These are phyloP conservation scores for Gambusia affinis DNA, from an alignment of 2,113 vertebrate species.

Conservation along the genomic window DNA sequence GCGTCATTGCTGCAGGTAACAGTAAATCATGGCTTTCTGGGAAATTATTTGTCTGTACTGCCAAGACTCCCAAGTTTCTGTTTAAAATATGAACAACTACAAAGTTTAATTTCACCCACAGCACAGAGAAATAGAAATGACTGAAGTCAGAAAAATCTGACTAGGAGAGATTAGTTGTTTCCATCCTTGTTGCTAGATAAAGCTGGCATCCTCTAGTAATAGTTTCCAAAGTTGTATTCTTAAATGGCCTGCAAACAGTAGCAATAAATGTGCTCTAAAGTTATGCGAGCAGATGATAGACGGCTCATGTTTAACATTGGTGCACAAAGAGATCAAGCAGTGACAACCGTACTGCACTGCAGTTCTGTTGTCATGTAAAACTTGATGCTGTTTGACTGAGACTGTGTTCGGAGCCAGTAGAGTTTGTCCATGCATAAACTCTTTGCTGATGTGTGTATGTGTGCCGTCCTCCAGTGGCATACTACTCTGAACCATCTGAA, in stretches of 20 bases:
- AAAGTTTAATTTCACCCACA: background rate
- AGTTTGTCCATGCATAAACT: slow-evolving; percentile 34
- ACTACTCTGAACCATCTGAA: slow-evolving; percentile 53
- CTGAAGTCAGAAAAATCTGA: too few species aligned
- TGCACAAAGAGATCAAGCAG: background rate
- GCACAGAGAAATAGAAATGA: background rate
- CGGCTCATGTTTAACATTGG: background rate
- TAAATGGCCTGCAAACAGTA: background rate
- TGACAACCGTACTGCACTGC: slow-evolving; percentile 21
- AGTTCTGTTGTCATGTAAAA: slow-evolving; percentile 21
- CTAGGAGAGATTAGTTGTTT: too few species aligned
- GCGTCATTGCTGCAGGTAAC: slow-evolving; percentile 44
- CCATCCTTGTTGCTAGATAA: too few species aligned
- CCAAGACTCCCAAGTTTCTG: background rate
- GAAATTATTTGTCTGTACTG: background rate
- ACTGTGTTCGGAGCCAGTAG: slow-evolving; percentile 3
- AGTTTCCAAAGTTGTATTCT: background rate
- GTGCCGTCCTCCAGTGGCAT: slow-evolving; percentile 42
- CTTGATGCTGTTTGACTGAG: slow-evolving; percentile 6
- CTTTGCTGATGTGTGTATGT: slow-evolving; percentile 27
- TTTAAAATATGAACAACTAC: too few species aligned
- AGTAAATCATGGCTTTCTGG: background rate
- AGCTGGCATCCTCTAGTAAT: too few species aligned
- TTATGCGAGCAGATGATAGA: background rate
- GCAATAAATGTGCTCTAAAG: background rate